Conservation (phyloP, 53 echinoderm and acorn worm genomes). For the Temnopleurus reevesii region DNA sequence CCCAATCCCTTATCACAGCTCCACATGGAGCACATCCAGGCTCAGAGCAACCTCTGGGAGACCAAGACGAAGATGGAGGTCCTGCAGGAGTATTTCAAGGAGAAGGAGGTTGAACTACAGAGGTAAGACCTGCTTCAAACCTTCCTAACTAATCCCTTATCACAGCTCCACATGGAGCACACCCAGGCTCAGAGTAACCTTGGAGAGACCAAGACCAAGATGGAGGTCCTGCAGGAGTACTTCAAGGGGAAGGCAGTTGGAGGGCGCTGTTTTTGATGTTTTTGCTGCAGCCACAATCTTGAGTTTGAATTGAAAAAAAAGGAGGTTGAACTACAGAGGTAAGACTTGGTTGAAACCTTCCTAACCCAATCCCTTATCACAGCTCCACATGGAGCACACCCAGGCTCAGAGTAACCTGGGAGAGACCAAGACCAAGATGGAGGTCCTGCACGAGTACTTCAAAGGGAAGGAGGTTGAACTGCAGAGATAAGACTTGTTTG, state of each 20-base stretch:
- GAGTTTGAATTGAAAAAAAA: too few species aligned
- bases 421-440: constrained; percentile 82
- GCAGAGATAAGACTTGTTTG: constrained; percentile 91
- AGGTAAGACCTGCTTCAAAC: too few species aligned
- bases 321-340: constrained; percentile 95
- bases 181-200: constrained; percentile 66
- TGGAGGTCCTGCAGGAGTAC: constrained; percentile 88
- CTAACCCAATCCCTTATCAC: too few species aligned
- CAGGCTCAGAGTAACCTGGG: constrained; percentile 62
- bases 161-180: constrained; percentile 64
- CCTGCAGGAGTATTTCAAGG: constrained; percentile 92
- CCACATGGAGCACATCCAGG: constrained; percentile 68
- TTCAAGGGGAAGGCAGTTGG: constrained; percentile 92
- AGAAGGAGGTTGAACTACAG: constrained; percentile 88
- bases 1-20: too few species aligned
- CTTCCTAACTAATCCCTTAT: too few species aligned
- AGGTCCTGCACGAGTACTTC: constrained; percentile 91
- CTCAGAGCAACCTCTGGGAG: constrained; percentile 62
- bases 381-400: constrained; percentile 64
- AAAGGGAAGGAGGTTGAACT: constrained; percentile 88
- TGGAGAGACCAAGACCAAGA: constrained; percentile 77
- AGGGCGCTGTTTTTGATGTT: too few species aligned
- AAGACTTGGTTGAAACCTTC: too few species aligned
- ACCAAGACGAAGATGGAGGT: constrained; percentile 85
- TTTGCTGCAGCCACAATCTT: too few species aligned